Conservation (phyloP, 1,140 invertebrate species). For the Drosophila pandora region DNA sequence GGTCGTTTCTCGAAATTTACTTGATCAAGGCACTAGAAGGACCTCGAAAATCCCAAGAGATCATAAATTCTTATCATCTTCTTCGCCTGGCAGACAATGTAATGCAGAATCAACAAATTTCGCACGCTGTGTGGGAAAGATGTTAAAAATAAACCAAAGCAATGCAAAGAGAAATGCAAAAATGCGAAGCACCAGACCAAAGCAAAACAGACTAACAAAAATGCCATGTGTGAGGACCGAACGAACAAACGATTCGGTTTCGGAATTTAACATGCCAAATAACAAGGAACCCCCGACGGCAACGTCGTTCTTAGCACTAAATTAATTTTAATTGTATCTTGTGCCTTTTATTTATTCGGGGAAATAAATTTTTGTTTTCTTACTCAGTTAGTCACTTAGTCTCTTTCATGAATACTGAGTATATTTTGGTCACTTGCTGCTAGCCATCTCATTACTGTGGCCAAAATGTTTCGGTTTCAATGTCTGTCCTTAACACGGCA, state of each 20-base stretch:
- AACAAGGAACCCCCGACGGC: conserved; percentile 18
- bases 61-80: conserved; percentile 30
- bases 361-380: conserved; percentile 29
- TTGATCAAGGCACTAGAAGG: background rate
- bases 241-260: background rate
- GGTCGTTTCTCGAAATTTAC: background rate
- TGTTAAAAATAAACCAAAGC: conserved; percentile 67
- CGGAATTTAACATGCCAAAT: conserved; percentile 30
- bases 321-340: conserved; percentile 55
- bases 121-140: conserved; percentile 39
- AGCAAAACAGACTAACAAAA: conserved; percentile 43
- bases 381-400: background rate
- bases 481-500: conserved; percentile 61
- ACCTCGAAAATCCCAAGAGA: background rate
- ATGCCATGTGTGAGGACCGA: conserved; percentile 12
- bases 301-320: conserved; percentile 22
- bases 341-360: conserved; percentile 10
- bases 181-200: conserved; percentile 60
- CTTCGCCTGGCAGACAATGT: conserved; percentile 18
- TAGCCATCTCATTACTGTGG: conserved; percentile 40
- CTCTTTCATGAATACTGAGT: conserved; percentile 3
- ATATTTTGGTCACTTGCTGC: conserved; percentile 20
- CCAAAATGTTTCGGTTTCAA: conserved; percentile 43
- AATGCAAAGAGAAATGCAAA: conserved; percentile 42
- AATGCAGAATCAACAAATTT: conserved; percentile 18